A percentile compares a stretch with the other conserved stretches of the same genome.
Conservation (phyloP, 2,797 vertebrate species). For the Sebastes minor region DNA sequence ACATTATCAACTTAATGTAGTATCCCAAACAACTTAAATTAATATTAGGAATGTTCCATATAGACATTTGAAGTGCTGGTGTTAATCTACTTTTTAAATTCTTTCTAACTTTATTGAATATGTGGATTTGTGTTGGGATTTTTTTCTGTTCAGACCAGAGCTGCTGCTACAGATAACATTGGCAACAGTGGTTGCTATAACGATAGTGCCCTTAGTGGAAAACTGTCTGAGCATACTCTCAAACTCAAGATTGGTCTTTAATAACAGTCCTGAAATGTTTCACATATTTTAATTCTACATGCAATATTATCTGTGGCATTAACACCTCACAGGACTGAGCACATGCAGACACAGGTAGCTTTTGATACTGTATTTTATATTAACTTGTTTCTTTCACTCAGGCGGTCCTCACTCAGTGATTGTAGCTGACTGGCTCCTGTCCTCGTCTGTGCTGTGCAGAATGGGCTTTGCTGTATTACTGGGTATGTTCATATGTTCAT, state of each 20-base stretch:
- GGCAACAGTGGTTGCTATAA: slow-evolving; percentile 38
- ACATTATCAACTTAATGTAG: neutral
- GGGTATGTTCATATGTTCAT: slow-evolving; percentile 86
- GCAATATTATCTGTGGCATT: neutral
- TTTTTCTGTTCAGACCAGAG: slow-evolving; percentile 15
- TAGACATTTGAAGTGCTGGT: neutral
- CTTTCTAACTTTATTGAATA: neutral
- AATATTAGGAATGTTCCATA: neutral
- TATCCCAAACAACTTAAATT: neutral
- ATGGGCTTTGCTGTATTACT: slow-evolving; percentile 90
- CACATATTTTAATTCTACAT: neutral
- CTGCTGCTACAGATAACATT: slow-evolving; percentile 12
- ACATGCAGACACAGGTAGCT: neutral
- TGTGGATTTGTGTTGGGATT: slow-evolving; percentile 2
- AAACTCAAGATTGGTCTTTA: slow-evolving; percentile 3
- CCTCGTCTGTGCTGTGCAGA: slow-evolving; percentile 85
- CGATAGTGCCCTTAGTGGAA: slow-evolving; percentile 1
- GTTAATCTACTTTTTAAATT: neutral
- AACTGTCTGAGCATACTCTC: slow-evolving; percentile 13
- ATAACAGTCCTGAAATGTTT: slow-evolving; percentile 2
- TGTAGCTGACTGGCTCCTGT: slow-evolving; percentile 90
- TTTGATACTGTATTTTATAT: neutral
- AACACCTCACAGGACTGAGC: neutral
- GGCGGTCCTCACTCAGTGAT: slow-evolving; percentile 93
- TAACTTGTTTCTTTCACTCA: slow-evolving; percentile 57